Percentiles rank a stretch among this genome's conserved stretches.
phyloP scores from a whole-genome alignment of 2,113 vertebrate species.

The Conger conger region DNA sequence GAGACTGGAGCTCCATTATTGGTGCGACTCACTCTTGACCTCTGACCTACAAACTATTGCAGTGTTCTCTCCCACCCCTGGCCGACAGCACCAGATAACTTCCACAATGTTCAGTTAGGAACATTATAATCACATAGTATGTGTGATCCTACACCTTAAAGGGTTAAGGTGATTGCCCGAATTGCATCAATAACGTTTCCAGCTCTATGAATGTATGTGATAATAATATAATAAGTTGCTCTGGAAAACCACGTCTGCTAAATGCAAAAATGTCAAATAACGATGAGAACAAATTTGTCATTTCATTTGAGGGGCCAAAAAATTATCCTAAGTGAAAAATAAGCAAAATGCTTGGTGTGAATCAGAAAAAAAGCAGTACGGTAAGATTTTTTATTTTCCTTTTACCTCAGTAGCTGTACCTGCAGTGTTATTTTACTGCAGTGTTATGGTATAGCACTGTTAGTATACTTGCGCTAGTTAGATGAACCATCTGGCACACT shows the following conservation, averaged over 20 bases:
- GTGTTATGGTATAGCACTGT: slow-evolving; percentile 73
- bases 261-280: not conserved
- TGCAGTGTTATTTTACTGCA: slow-evolving; percentile 71
- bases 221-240: too few relatives aligned
- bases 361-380: not conserved
- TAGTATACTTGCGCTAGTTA: slow-evolving; percentile 71
- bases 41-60: not conserved
- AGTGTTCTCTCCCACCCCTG: not conserved
- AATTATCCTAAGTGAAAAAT: slow-evolving; percentile 19
- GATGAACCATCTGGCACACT: slow-evolving; percentile 71
- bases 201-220: too few relatives aligned
- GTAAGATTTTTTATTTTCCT: slow-evolving; percentile 51
- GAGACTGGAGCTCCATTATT: not conserved
- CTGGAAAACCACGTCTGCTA: too few relatives aligned
- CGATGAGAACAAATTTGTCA: not conserved
- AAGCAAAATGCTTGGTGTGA: too few relatives aligned
- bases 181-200: too few relatives aligned
- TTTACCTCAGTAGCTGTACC: slow-evolving; percentile 61
- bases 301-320: not conserved
- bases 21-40: not conserved
- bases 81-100: not conserved
- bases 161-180: too few relatives aligned
- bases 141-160: too few relatives aligned
- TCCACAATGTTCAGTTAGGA: too few relatives aligned
- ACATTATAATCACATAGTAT: too few relatives aligned